A percentile compares a stretch with the other conserved stretches of the same genome.
Evolutionary conservation across 92 coral and sea anemone species (phyloP).

Genomic region (Zoanthus sociatus): DNA sequence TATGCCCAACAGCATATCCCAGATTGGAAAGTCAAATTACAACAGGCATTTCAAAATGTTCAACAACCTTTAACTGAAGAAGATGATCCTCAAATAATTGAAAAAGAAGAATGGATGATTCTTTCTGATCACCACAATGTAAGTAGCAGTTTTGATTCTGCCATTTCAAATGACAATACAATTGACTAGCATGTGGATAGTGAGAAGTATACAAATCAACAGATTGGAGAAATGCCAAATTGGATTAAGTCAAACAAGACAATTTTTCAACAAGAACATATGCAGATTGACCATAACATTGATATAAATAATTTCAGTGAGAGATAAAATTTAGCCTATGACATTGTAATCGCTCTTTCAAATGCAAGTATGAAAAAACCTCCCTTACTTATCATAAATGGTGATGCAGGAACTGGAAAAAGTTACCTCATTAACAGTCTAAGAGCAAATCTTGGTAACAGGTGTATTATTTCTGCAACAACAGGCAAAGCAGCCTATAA

Average conservation of each 20-base stretch:
- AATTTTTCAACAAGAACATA: background rate
- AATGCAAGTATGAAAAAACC: background rate
- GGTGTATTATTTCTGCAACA: too few species aligned
- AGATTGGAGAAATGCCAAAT: background rate
- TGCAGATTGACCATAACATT: background rate
- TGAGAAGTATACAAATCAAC: background rate
- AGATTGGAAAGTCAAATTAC: too few species aligned
- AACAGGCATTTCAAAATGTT: too few species aligned
- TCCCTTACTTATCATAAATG: background rate
- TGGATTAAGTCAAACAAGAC: background rate
- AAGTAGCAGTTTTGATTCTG: background rate
- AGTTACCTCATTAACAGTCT: too few species aligned
- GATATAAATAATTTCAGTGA: background rate
- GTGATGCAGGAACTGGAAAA: background rate
- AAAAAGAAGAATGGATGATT: background rate
- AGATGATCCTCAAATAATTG: too few species aligned
- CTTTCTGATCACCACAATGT: background rate
- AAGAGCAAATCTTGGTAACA: too few species aligned
- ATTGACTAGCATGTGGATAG: background rate
- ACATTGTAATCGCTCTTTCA: background rate
- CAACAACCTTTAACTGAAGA: too few species aligned
- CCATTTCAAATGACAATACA: background rate
- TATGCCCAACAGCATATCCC: background rate
- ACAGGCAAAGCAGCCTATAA: too few species aligned
- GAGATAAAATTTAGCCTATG: background rate